phyloP scores from a whole-genome alignment of 2,113 vertebrate species.

The Alexandromys fortis region DNA sequence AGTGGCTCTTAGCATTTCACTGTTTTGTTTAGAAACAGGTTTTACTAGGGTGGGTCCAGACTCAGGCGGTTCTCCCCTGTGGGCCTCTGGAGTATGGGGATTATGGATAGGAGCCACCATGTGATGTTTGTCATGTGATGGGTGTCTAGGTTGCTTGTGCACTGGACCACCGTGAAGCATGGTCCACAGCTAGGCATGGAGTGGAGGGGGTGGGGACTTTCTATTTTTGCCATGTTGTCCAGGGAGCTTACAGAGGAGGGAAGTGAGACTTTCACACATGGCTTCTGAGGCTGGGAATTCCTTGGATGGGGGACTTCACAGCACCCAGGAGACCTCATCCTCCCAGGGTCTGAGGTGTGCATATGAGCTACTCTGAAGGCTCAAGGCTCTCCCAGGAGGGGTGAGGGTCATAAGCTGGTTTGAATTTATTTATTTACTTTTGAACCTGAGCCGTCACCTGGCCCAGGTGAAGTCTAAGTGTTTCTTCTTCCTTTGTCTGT shows the following conservation, averaged over 20 bases:
- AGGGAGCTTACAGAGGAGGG: neutral
- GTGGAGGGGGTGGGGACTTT: rapidly evolving
- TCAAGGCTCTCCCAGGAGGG: neutral
- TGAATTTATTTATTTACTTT: neutral
- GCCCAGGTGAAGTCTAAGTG: neutral
- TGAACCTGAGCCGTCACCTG: neutral
- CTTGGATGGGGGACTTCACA: too few species aligned
- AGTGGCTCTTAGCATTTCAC: rapidly evolving
- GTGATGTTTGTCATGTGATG: rapidly evolving
- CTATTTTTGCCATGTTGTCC: neutral
- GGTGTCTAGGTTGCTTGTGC: neutral
- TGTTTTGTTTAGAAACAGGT: neutral
- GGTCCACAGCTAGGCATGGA: neutral
- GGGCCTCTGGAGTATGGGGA: neutral
- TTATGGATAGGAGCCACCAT: neutral
- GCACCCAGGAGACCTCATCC: rapidly evolving
- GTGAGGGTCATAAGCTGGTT: neutral
- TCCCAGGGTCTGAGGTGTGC: neutral
- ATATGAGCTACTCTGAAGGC: neutral
- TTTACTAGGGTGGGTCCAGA: neutral
- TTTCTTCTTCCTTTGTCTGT: neutral
- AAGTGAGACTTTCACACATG: neutral
- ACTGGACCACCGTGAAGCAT: rapidly evolving
- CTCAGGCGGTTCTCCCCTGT: too few species aligned
- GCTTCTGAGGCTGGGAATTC: neutral